A percentile compares a stretch with the other conserved stretches of the same genome.
Conservation (phyloP, 2,888 invertebrate genomes). For the Nemotelus nigrinus region DNA sequence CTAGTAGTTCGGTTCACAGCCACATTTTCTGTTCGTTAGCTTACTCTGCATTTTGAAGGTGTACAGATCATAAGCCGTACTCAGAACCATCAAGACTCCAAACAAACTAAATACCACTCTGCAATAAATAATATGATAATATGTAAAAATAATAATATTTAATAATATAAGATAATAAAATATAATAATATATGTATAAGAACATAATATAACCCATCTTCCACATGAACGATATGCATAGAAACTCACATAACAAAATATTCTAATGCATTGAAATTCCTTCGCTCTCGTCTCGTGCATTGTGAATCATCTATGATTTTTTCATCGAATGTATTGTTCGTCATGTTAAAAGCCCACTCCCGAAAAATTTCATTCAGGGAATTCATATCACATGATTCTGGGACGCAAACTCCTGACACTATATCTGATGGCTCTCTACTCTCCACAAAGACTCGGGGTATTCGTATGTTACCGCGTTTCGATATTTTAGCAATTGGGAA, state of each 20-base stretch:
- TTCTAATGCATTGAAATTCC: constrained; percentile 9
- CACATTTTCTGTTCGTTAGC: neutral
- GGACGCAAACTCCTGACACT: constrained; percentile 59
- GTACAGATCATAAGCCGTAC: constrained; percentile 16
- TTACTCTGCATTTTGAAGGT: neutral
- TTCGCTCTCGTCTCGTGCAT: neutral
- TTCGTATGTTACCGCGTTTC: neutral
- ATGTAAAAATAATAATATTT: too few species aligned
- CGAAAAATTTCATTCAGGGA: constrained; percentile 56
- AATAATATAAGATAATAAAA: too few species aligned
- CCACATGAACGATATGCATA: too few species aligned
- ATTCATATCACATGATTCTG: constrained; percentile 58
- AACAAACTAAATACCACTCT: neutral
- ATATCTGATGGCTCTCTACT: constrained; percentile 52
- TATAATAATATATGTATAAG: too few species aligned
- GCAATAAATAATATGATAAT: too few species aligned
- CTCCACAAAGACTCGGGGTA: neutral
- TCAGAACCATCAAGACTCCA: neutral
- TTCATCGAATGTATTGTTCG: constrained; percentile 42
- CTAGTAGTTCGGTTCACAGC: too few species aligned
- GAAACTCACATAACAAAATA: constrained; percentile 18
- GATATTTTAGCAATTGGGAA: constrained; percentile 56
- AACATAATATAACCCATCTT: too few species aligned
- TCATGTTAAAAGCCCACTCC: constrained; percentile 53
- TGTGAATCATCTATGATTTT: constrained; percentile 56